Evolutionary conservation across 2,797 vertebrate species (phyloP), one percentile per base, ranked within the genome.

Genomic region (Spea hammondii): DNA sequence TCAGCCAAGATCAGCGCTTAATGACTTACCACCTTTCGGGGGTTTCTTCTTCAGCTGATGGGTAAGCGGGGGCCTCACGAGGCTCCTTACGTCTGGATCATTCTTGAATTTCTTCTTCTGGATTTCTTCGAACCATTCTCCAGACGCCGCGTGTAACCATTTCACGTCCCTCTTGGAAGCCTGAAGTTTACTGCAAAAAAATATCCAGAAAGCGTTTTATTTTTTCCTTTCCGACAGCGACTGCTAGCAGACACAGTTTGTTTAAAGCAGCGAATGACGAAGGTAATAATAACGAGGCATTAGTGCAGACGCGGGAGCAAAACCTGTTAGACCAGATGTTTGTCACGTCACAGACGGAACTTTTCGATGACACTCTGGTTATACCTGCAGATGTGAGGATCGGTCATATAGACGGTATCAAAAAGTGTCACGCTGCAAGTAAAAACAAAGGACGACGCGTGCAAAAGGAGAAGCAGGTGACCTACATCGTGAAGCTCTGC

Each of bases 91-190:
- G 82, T 93, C 90, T 9, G 65, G 17, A 66, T 90, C 87, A 84
- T 90, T 88, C 76, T 88, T 91, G 84, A 91, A 93, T 79, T 90
- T 93, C 83, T 90, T 91, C 78, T 87, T 92, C 86, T 91, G 89
- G 84, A 92, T 92, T 86, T 93, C 92, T 88, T 93, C 91, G 90
- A 93, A 93, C 92, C 92, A 94, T 89, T 91, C 86, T 81, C 93
- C 93, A 71, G 91, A 92, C 55, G 88, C 83, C 74, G 91, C 91
- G 12, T 89, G 91, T 65, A 92, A 88, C 83, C 88, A 89, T 66
- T 85, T 84, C 79, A 86, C 83, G 84, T 89, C 84, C 17, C 87
- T 88, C 74, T 88, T 92, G 78, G 83, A 88, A 82, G 90, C 90
- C 80, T 90, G 85, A 83, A 92, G 87, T 88, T 93, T 91, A 77